Evolutionary conservation across 2,888 invertebrate species (phyloP).

Genomic region (Cheilosia vulpina): DNA sequence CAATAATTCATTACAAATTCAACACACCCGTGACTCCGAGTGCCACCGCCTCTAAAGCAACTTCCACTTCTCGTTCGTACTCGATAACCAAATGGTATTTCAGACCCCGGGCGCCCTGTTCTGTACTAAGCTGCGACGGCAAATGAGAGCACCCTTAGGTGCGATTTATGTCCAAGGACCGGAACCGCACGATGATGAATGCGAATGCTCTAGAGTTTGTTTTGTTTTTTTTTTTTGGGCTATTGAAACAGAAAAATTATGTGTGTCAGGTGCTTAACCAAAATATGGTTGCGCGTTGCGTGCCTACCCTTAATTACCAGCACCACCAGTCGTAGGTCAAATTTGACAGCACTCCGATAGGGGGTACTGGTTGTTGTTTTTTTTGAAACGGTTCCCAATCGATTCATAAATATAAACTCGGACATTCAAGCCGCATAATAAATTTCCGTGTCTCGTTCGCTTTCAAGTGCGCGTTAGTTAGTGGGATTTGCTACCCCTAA

Average conservation of each 20-base stretch:
- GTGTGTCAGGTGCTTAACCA: slow-evolving; percentile 72
- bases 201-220: slow-evolving; percentile 3
- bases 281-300: slow-evolving; percentile 69
- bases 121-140: slow-evolving; percentile 14
- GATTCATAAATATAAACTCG: slow-evolving; percentile 71
- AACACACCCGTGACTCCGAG: slow-evolving; percentile 59
- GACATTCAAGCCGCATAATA: slow-evolving; percentile 65
- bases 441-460: slow-evolving; percentile 51
- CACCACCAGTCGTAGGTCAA: slow-evolving; percentile 58
- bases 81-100: slow-evolving; percentile 54
- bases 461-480: no score
- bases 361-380: neutral
- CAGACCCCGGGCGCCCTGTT: neutral
- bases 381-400: slow-evolving; percentile 36
- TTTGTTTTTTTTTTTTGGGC: neutral
- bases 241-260: slow-evolving; percentile 18
- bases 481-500: slow-evolving; percentile 23
- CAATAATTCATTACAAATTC: slow-evolving; percentile 73
- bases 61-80: slow-evolving; percentile 9
- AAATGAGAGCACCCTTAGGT: slow-evolving; percentile 70
- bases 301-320: slow-evolving; percentile 68
- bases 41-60: slow-evolving; percentile 31
- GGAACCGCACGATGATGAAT: slow-evolving; percentile 73
- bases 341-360: slow-evolving; percentile 59
- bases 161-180: slow-evolving; percentile 73